These are phyloP conservation scores for Oxyteleia sp. DNA, from an alignment of 2,888 invertebrate genomes.

Conservation along the genomic window DNA sequence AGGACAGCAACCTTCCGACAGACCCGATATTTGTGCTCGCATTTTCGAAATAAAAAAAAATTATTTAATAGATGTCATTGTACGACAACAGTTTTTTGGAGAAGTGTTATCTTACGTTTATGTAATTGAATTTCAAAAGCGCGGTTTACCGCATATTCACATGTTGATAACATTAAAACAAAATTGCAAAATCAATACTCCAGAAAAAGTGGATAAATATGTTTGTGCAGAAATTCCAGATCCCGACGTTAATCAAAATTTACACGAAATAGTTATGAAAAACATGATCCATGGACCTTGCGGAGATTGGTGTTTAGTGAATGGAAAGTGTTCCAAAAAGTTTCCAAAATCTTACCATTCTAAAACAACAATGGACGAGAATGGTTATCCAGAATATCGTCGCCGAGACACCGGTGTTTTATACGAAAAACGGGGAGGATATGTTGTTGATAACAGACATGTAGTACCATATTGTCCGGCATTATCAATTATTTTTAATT, in stretches of 20 bases:
- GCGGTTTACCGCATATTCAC: neutral
- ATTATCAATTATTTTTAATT: constrained; percentile 37
- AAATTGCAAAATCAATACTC: neutral
- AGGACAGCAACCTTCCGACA: no score
- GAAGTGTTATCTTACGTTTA: neutral
- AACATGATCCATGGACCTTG: constrained; percentile 85
- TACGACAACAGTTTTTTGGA: neutral
- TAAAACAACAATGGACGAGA: constrained; percentile 38
- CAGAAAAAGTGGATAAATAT: constrained; percentile 8
- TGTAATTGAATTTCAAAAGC: neutral
- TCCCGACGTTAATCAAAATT: constrained; percentile 69
- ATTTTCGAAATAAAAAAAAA: neutral
- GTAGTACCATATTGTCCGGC: constrained; percentile 79
- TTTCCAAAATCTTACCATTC: constrained; percentile 78
- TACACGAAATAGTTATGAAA: constrained; percentile 78
- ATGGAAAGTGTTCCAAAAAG: constrained; percentile 78
- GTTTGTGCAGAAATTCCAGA: constrained; percentile 81
- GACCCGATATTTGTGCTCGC: neutral
- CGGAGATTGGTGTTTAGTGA: constrained; percentile 14
- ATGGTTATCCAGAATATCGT: constrained; percentile 22
- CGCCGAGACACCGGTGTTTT: constrained; percentile 71
- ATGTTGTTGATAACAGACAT: constrained; percentile 80
- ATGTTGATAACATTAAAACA: neutral
- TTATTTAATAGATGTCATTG: neutral
- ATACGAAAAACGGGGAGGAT: constrained; percentile 60